These are phyloP conservation scores for Gibbula magus DNA, from an alignment of 2,888 invertebrate genomes.

Conservation along the genomic window DNA sequence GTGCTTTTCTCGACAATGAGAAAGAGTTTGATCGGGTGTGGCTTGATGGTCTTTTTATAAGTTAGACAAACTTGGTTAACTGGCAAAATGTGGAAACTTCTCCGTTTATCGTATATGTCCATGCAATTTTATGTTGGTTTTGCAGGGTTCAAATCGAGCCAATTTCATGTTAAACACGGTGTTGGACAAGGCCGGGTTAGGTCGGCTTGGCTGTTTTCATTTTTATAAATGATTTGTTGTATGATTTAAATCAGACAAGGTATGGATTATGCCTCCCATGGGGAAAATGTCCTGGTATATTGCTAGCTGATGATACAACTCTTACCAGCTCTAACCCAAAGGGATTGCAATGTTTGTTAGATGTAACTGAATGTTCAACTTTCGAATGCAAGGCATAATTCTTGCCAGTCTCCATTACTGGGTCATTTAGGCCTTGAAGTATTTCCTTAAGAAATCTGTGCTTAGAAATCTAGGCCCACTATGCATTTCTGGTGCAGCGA, in stretches of 20 bases:
- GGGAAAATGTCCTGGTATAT: too few relatives aligned
- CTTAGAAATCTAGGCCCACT: too few relatives aligned
- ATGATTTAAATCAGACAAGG: background rate
- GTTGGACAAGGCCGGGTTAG: background rate
- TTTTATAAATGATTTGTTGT: background rate
- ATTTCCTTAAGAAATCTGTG: too few relatives aligned
- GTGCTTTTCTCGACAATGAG: too few relatives aligned
- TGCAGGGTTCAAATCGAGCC: background rate
- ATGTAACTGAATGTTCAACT: background rate
- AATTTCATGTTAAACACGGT: background rate
- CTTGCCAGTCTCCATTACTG: too few relatives aligned
- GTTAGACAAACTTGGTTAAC: too few relatives aligned
- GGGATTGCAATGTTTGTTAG: background rate
- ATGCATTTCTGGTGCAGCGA: too few relatives aligned
- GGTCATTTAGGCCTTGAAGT: too few relatives aligned
- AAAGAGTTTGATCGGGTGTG: background rate
- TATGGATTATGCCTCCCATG: background rate
- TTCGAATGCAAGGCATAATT: too few relatives aligned
- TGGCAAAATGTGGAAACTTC: background rate
- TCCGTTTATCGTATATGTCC: background rate
- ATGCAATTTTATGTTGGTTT: background rate
- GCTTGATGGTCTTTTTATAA: background rate
- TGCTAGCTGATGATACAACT: background rate
- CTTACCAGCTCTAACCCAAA: background rate
- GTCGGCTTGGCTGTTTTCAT: conserved; percentile 6